Evolutionary conservation across 2,888 invertebrate species (phyloP), one percentile per base, ranked within the genome.

Genomic region (Agonum fuliginosum): DNA sequence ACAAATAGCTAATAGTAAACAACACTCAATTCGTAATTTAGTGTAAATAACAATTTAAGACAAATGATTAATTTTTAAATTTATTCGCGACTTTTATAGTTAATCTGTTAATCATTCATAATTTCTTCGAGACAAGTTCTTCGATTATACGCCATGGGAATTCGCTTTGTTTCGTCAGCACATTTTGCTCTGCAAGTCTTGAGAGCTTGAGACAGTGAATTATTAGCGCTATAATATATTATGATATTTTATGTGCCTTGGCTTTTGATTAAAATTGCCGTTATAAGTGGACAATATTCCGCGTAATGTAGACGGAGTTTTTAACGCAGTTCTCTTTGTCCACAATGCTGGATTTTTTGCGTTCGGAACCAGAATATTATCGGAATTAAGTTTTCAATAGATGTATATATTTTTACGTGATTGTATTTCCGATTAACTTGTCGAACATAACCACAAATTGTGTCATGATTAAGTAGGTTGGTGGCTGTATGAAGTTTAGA

Each of bases 201-300:
- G 6, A 37, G 24, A 22, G n/a, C n/a, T n/a, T n/a, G n/a, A 22
- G 76, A 76, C 76, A 76, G 76, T 76, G 69, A 76, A 76, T 67
- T 76, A 76, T 76, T 67, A 69, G 51, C 51, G 76, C 76, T 24
- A 76, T 76, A 76, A 76, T 76, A 76, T 76, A 76, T 76, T 76
- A 76, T 76, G 76, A 76, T 76, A 76, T 76, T 76, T 75, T 75
- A 75, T 75, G 75, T 75, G 75, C 46, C 65, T 75, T 67, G 75
- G 65, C 75, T 75, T 75, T 76, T 76, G 76, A 76, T 76, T 76
- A 76, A 76, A 69, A 76, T 51, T 76, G 69, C 76, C 51, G 76
- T 69, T 76, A 76, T 76, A 76, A 76, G 67, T 76, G 76, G 67
- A 76, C 76, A 67, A 76, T 76, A 76, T 76, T 76, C 76, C 46